phyloP scores from a whole-genome alignment of 1,140 invertebrate genomes.

The Wasmannia auropunctata region DNA sequence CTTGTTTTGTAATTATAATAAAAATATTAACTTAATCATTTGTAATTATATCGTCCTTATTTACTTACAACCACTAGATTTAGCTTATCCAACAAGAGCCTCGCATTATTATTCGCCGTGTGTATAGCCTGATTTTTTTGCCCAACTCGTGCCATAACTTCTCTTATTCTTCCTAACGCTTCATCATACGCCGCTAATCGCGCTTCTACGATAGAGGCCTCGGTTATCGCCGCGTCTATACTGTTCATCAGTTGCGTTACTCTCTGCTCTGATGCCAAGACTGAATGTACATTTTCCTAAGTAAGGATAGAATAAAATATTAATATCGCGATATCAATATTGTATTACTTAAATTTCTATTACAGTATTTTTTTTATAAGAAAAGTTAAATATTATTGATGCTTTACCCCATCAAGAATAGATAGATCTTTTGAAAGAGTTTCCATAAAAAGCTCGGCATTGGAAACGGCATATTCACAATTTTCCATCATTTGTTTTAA shows the following conservation, averaged over 20 bases:
- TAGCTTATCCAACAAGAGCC: constrained; percentile 91
- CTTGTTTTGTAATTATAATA: background rate
- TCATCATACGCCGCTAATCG: constrained; percentile 92
- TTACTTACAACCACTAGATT: constrained; percentile 92
- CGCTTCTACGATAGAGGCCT: constrained; percentile 91
- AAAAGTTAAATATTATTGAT: constrained; percentile 5
- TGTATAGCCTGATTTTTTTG: constrained; percentile 96
- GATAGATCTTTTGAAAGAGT: constrained; percentile 92
- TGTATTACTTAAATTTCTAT: background rate
- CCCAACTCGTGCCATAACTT: constrained; percentile 95
- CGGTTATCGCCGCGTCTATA: constrained; percentile 91
- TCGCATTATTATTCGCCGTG: constrained; percentile 94
- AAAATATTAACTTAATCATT: background rate
- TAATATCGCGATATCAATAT: background rate
- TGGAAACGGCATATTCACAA: constrained; percentile 93
- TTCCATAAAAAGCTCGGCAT: constrained; percentile 95
- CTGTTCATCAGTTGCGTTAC: constrained; percentile 94
- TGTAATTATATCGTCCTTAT: constrained; percentile 25
- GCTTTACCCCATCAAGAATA: constrained; percentile 93
- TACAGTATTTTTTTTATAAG: background rate
- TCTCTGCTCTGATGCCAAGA: constrained; percentile 93
- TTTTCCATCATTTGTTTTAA: constrained; percentile 89
- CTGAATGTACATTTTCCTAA: constrained; percentile 94
- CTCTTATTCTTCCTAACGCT: constrained; percentile 92
- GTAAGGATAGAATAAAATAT: constrained; percentile 60